Evolutionary conservation across 2,797 vertebrate genomes (phyloP).

Genomic region (Falco naumanni): DNA sequence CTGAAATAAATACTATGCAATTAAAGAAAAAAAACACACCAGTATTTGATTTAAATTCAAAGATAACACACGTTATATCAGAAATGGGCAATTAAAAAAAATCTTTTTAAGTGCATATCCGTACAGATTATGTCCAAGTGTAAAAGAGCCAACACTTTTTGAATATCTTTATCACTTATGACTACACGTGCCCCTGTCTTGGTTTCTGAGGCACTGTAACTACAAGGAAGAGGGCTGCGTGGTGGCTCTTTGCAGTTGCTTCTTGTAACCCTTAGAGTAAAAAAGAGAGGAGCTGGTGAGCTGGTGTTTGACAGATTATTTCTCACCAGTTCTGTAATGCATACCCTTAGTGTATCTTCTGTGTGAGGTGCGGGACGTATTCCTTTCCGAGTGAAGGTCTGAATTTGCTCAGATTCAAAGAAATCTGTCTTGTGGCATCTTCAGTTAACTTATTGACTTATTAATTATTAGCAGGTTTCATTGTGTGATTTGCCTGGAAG

Average conservation of each 20-base stretch:
- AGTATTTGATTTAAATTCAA: neutral
- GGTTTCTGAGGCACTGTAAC: neutral
- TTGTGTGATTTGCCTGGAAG: neutral
- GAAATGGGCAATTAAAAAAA: neutral
- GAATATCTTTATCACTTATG: neutral
- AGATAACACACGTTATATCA: neutral
- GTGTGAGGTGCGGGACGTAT: neutral
- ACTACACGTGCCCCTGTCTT: accelerated
- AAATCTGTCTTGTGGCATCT: neutral
- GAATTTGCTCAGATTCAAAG: neutral
- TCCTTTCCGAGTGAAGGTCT: neutral
- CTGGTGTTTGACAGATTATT: neutral
- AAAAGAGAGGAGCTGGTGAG: neutral
- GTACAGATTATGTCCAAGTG: neutral
- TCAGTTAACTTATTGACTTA: neutral
- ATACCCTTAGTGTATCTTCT: neutral
- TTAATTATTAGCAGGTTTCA: neutral
- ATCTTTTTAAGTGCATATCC: neutral
- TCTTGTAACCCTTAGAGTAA: neutral
- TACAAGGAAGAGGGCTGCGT: neutral
- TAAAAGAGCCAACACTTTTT: neutral
- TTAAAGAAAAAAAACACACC: neutral
- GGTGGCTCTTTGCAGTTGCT: neutral
- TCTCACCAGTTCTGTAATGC: neutral
- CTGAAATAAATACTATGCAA: neutral